Evolutionary conservation across 2,113 vertebrate genomes (phyloP).

Genomic region (Notarius quadriscutis): DNA sequence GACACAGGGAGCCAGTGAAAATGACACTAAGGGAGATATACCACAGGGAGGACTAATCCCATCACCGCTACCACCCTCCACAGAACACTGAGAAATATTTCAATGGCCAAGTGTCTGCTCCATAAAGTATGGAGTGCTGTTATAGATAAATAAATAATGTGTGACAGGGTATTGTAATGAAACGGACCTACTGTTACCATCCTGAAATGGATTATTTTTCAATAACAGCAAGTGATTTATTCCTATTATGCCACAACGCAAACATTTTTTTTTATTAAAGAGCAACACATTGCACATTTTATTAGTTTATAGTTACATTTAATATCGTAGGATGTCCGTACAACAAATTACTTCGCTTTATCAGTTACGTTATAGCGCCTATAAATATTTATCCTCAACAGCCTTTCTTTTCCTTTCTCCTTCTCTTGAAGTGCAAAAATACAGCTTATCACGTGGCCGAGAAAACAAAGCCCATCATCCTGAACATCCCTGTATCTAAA

Average conservation of each 20-base stretch:
- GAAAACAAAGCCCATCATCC: background rate
- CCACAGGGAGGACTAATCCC: slow-evolving; percentile 71
- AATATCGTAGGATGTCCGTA: background rate
- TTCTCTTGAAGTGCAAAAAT: background rate
- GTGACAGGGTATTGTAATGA: background rate
- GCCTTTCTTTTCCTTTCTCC: background rate
- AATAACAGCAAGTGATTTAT: background rate
- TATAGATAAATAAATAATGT: background rate
- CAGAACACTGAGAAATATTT: slow-evolving; percentile 30
- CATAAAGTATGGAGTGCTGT: background rate
- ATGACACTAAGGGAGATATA: slow-evolving; percentile 65
- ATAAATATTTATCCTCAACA: background rate
- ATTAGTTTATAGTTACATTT: background rate
- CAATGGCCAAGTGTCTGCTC: background rate
- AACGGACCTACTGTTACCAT: background rate
- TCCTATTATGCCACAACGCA: background rate
- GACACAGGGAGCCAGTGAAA: slow-evolving; percentile 61
- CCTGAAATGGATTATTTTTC: background rate
- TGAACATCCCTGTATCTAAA: background rate
- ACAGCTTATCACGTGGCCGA: background rate
- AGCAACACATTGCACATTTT: background rate
- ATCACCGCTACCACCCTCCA: slow-evolving; percentile 42
- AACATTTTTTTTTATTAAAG: background rate
- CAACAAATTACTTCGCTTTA: background rate
- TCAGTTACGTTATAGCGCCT: background rate